phyloP scores from a whole-genome alignment of 2,888 invertebrate genomes.

The Chloroclysta siterata region DNA sequence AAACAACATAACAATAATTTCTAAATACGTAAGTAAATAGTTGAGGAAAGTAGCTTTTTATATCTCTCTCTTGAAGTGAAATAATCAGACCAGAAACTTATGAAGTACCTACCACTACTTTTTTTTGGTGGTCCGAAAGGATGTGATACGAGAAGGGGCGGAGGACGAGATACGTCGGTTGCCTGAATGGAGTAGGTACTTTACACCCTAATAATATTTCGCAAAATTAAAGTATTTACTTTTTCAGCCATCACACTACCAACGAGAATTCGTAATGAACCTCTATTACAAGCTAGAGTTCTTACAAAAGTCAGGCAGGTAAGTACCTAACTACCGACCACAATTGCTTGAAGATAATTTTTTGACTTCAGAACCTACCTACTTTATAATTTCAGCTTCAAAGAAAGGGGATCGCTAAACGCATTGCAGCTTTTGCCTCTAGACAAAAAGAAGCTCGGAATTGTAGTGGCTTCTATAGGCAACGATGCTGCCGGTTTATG shows the following conservation, averaged over 20 bases:
- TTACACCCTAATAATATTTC: too few species aligned
- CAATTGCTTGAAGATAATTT: not conserved
- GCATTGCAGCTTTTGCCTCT: slow-evolving; percentile 83
- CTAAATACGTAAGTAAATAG: too few species aligned
- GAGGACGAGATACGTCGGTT: too few species aligned
- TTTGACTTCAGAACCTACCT: not conserved
- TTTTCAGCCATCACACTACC: slow-evolving; percentile 62
- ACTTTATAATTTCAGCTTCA: slow-evolving; percentile 81
- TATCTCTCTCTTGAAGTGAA: too few species aligned
- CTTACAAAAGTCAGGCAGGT: slow-evolving; percentile 65
- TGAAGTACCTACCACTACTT: too few species aligned
- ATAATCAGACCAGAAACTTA: too few species aligned
- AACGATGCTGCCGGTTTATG: slow-evolving; percentile 89
- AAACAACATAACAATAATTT: too few species aligned
- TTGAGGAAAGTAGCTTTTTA: too few species aligned
- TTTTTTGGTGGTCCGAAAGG: too few species aligned
- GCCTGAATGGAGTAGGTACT: too few species aligned
- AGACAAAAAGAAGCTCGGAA: slow-evolving; percentile 86
- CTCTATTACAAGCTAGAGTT: slow-evolving; percentile 63
- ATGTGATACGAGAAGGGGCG: too few species aligned
- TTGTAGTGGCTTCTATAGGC: slow-evolving; percentile 89
- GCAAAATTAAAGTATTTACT: not conserved
- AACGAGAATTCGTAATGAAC: slow-evolving; percentile 57
- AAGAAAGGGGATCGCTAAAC: slow-evolving; percentile 89
- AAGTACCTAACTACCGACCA: not conserved